Evolutionary conservation across 2,113 vertebrate genomes (phyloP).

Genomic region (Hemichromis elongatus): DNA sequence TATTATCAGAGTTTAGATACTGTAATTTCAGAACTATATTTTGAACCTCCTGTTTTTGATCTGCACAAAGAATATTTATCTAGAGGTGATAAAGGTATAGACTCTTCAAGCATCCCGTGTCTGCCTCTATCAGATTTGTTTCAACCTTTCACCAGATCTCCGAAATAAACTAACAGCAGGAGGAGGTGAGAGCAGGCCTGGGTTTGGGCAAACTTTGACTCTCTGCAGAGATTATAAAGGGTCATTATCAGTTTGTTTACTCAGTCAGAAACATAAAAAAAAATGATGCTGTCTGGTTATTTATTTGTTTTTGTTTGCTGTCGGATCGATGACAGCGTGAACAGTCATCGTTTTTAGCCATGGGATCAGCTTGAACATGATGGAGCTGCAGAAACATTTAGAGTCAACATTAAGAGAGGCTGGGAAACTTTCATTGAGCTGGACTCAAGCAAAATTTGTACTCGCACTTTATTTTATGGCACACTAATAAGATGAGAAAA

Average conservation of each 20-base stretch:
- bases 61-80: not conserved
- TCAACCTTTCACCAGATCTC: not conserved
- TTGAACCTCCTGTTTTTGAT: not conserved
- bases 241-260: not conserved
- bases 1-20: not conserved
- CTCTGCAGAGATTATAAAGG: not conserved
- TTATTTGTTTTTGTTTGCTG: not conserved
- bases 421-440: not conserved
- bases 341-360: conserved; percentile 23
- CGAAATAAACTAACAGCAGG: not conserved
- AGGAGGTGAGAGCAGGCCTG: not conserved
- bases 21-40: not conserved
- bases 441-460: not conserved
- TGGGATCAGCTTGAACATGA: not conserved
- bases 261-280: not conserved
- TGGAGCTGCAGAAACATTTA: not conserved
- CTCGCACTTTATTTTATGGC: not conserved
- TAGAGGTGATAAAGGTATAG: not conserved
- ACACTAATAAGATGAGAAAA: rapidly evolving
- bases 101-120: not conserved
- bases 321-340: not conserved
- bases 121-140: not conserved
- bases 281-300: not conserved
- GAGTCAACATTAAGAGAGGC: not conserved
- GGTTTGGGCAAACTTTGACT: not conserved